A percentile compares a stretch with the other conserved stretches of the same genome.
Evolutionary conservation across 2,888 invertebrate genomes (phyloP).

Genomic region (Trisateles emortualis): DNA sequence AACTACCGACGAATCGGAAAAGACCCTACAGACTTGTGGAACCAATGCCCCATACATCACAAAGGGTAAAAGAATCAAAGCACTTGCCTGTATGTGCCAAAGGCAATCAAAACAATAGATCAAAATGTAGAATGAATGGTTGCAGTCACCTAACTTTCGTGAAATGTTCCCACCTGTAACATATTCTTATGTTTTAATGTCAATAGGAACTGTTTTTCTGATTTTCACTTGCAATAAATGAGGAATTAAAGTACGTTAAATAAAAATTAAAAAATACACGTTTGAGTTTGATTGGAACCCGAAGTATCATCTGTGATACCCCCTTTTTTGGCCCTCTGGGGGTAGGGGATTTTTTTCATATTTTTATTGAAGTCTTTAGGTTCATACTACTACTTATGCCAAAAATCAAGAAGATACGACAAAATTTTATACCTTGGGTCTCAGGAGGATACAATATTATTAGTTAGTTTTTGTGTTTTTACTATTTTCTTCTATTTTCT

Average conservation of each 20-base stretch:
- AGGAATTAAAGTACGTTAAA: neutral
- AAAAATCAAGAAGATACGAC: neutral
- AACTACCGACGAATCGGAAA: neutral
- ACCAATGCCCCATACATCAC: neutral
- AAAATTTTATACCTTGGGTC: neutral
- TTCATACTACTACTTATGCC: neutral
- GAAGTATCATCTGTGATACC: neutral
- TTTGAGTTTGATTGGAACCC: neutral
- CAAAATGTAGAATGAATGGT: constrained; percentile 9
- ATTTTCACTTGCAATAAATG: neutral
- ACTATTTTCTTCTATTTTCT: too few species aligned
- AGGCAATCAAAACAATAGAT: constrained; percentile 11
- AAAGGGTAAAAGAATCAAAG: constrained; percentile 1
- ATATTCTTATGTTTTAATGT: constrained; percentile 14
- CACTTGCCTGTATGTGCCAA: constrained; percentile 14
- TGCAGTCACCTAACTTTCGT: constrained; percentile 11
- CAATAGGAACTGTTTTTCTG: constrained; percentile 12
- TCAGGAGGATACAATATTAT: neutral
- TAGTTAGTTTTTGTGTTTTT: too few species aligned
- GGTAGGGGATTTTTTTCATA: neutral
- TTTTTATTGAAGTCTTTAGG: neutral
- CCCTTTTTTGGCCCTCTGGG: neutral
- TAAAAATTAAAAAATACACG: neutral
- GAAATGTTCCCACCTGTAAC: constrained; percentile 12
- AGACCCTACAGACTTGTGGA: neutral